Evolutionary conservation across 1,140 invertebrate genomes (phyloP).

Genomic region (Drosophila orosa): DNA sequence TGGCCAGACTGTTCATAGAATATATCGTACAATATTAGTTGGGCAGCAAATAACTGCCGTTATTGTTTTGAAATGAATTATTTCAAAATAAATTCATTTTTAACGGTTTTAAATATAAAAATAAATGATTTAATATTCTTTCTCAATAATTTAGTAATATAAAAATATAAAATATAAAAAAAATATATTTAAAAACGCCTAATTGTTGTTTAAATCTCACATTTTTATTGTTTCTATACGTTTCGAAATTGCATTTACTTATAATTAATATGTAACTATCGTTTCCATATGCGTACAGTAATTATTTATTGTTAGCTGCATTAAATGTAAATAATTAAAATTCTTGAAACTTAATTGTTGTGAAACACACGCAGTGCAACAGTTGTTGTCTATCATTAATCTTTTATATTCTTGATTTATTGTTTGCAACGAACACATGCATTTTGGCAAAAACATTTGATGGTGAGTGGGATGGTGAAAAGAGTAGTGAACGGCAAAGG

Average conservation of each 20-base stretch:
- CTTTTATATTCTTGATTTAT: conserved; percentile 36
- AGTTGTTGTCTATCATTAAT: conserved; percentile 32
- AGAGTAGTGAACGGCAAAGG: conserved; percentile 4
- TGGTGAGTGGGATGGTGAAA: conserved; percentile 19
- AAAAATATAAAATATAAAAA: too few relatives aligned
- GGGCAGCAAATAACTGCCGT: too few relatives aligned
- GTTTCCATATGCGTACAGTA: conserved; percentile 65
- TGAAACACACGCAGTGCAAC: conserved; percentile 62
- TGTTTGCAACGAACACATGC: conserved; percentile 75
- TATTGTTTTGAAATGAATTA: not conserved
- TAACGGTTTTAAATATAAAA: not conserved
- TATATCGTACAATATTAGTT: not conserved
- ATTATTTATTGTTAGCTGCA: conserved; percentile 56
- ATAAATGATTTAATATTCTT: too few relatives aligned
- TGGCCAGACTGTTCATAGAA: not conserved
- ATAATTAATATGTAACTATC: conserved; percentile 76
- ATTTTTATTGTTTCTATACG: conserved; percentile 82
- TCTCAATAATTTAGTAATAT: not conserved
- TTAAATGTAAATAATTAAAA: conserved; percentile 73
- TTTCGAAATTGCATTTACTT: conserved; percentile 82
- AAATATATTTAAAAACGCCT: too few relatives aligned
- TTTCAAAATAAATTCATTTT: not conserved
- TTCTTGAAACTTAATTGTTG: conserved; percentile 71
- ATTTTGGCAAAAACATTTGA: conserved; percentile 73
- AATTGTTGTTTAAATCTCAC: conserved; percentile 74